Evolutionary conservation across 2,888 invertebrate genomes (phyloP).

Genomic region (Acrobasis repandana): DNA sequence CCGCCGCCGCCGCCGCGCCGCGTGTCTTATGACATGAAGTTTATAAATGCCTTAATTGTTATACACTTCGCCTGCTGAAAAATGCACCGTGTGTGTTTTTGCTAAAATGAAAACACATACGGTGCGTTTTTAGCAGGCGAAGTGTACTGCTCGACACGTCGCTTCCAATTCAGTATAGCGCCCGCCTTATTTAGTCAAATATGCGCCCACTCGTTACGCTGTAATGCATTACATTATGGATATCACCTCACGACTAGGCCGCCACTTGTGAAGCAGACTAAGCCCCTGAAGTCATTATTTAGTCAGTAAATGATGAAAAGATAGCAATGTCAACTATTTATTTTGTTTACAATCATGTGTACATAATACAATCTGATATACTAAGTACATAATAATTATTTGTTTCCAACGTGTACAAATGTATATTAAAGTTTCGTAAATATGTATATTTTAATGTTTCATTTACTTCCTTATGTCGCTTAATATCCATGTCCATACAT

Average conservation of each 20-base stretch:
- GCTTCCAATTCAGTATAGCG: no score
- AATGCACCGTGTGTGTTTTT: no score
- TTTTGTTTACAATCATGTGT: conserved; percentile 66
- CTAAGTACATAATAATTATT: conserved; percentile 65
- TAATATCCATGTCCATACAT: neutral
- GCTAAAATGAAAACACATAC: no score
- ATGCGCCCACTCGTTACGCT: no score
- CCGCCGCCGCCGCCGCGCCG: no score
- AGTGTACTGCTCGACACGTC: no score
- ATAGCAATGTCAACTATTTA: conserved; percentile 74
- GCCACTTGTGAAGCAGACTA: neutral
- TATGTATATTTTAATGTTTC: conserved; percentile 38
- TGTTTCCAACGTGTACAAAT: conserved; percentile 75
- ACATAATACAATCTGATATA: conserved; percentile 65
- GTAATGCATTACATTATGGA: no score
- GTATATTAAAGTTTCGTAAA: conserved; percentile 70
- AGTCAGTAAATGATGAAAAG: conserved; percentile 54
- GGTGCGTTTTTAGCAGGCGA: no score
- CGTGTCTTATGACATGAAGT: no score
- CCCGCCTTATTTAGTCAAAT: no score
- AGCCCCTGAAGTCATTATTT: conserved; percentile 44
- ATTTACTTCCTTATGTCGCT: conserved; percentile 19
- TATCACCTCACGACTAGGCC: neutral
- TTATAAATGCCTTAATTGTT: no score
- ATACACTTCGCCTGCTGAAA: no score